Evolutionary conservation across 2,797 vertebrate genomes (phyloP).

Genomic region (Alfaro cultratus): DNA sequence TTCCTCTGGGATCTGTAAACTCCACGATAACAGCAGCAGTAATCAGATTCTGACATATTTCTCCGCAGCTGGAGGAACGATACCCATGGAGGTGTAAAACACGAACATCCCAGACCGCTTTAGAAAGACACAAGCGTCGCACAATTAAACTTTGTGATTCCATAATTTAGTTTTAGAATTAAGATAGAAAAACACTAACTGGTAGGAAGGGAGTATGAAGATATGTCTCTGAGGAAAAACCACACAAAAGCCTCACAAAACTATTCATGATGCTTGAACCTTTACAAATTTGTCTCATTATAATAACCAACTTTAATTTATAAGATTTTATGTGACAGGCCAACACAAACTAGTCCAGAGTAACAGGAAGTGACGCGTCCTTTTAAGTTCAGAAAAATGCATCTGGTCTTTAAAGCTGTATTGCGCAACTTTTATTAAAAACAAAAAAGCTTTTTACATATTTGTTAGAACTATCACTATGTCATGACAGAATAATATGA

Average conservation of each 20-base stretch:
- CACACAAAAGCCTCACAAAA: not conserved
- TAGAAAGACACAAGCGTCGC: not conserved
- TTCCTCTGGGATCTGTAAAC: slow-evolving; percentile 43
- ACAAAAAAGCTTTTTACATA: no score
- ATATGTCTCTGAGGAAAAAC: not conserved
- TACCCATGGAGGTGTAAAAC: slow-evolving; percentile 14
- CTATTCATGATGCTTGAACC: not conserved
- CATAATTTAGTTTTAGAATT: slow-evolving; percentile 2
- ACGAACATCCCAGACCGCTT: not conserved
- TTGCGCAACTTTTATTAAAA: no score
- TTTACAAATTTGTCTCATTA: not conserved
- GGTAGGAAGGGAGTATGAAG: slow-evolving; percentile 10
- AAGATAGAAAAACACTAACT: slow-evolving; percentile 5
- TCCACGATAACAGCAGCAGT: slow-evolving; percentile 49
- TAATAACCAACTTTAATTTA: not conserved
- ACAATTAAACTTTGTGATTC: slow-evolving; percentile 15
- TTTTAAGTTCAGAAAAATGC: not conserved
- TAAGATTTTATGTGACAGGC: not conserved
- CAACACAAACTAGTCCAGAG: not conserved
- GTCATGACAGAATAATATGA: no score
- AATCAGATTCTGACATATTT: slow-evolving; percentile 41
- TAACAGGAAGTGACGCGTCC: not conserved
- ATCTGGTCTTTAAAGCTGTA: not conserved
- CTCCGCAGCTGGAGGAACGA: slow-evolving; percentile 16
- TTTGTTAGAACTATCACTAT: no score